A percentile compares a stretch with the other conserved stretches of the same genome.
Conservation (phyloP, 2,113 vertebrate species). For the Parotia lawesii region DNA sequence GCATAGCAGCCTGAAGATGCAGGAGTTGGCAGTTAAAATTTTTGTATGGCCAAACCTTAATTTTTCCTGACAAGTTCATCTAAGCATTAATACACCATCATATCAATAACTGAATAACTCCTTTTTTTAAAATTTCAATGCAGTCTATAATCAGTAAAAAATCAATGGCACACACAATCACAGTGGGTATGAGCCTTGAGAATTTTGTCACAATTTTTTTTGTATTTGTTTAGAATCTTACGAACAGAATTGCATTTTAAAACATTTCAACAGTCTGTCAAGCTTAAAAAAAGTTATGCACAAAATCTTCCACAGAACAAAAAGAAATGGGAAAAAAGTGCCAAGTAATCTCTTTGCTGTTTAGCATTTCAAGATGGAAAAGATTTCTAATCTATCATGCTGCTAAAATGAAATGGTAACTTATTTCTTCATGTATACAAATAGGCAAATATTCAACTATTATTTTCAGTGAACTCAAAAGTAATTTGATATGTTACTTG, state of each 20-base stretch:
- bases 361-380: conserved; percentile 42
- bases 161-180: neutral
- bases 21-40: neutral
- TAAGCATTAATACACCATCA: neutral
- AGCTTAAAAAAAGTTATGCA: neutral
- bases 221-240: neutral
- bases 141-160: neutral
- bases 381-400: conserved; percentile 24
- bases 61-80: neutral
- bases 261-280: conserved; percentile 19
- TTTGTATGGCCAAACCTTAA: neutral
- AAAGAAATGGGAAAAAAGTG: conserved; percentile 24
- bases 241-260: conserved; percentile 10
- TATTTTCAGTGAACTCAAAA: neutral
- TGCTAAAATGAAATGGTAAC: conserved; percentile 30
- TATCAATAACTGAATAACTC: neutral
- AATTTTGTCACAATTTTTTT: neutral
- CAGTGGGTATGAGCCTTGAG: neutral
- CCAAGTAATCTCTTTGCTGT: conserved; percentile 21
- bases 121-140: neutral
- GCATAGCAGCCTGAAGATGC: neutral
- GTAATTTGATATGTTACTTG: neutral
- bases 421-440: conserved; percentile 1
- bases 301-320: conserved; percentile 18
- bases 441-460: neutral